Percentiles rank a stretch among this genome's conserved stretches.
phyloP scores from a whole-genome alignment of 2,113 vertebrate genomes.

The Micromys minutus region DNA sequence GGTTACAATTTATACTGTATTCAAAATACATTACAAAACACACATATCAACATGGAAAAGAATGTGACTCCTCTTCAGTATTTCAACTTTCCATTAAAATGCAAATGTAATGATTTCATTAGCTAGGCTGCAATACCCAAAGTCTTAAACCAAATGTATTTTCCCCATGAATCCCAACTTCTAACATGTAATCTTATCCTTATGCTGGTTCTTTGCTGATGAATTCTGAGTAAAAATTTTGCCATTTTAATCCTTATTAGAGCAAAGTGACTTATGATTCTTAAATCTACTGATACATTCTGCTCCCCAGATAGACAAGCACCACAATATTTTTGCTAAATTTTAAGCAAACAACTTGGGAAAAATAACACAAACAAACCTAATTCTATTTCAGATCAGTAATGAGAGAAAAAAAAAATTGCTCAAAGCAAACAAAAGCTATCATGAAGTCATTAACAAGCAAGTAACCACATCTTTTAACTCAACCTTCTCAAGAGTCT shows the following conservation, averaged over 20 bases:
- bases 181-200: not conserved
- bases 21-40: slow-evolving; percentile 84
- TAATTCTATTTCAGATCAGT: not conserved
- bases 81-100: slow-evolving; percentile 87
- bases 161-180: slow-evolving; percentile 62
- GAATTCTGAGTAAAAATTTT: slow-evolving; percentile 67
- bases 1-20: slow-evolving; percentile 75
- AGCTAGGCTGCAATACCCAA: slow-evolving; percentile 80
- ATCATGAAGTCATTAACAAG: not conserved
- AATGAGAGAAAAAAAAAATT: not conserved
- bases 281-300: slow-evolving; percentile 64
- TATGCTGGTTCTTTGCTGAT: not conserved
- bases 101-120: slow-evolving; percentile 87
- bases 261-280: slow-evolving; percentile 65
- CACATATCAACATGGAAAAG: slow-evolving; percentile 85
- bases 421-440: slow-evolving; percentile 4
- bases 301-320: slow-evolving; percentile 57
- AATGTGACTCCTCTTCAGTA: slow-evolving; percentile 69
- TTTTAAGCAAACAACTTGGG: slow-evolving; percentile 48
- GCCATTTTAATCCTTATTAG: slow-evolving; percentile 48
- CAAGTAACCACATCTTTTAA: not conserved
- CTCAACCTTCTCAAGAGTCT: slow-evolving; percentile 15
- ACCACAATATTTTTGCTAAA: slow-evolving; percentile 42
- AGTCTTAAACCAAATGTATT: slow-evolving; percentile 56
- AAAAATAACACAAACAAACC: not conserved